phyloP scores from a whole-genome alignment of 2,113 vertebrate species.

The Gymnocephalus cernua region DNA sequence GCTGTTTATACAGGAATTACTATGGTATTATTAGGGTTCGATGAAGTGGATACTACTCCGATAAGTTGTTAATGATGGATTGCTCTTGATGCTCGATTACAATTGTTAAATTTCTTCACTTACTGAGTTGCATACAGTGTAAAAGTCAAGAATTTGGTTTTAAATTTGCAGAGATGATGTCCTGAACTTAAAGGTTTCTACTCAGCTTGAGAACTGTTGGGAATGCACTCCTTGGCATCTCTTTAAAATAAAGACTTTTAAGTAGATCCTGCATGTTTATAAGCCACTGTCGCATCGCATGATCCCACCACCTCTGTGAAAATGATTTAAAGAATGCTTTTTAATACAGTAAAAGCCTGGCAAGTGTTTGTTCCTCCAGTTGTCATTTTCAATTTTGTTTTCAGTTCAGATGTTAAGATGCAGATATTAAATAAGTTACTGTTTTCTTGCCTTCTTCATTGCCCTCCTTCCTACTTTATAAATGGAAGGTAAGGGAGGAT shows the following conservation, averaged over 20 bases:
- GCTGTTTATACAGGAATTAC: neutral
- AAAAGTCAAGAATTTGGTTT: neutral
- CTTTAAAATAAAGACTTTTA: conserved; percentile 50
- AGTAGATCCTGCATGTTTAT: conserved; percentile 75
- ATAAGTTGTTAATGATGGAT: neutral
- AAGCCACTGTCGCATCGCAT: conserved; percentile 69
- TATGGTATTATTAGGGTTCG: neutral
- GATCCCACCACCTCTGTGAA: conserved; percentile 59
- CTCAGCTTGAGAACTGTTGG: neutral
- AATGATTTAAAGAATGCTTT: conserved; percentile 30
- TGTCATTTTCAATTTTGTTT: conserved; percentile 21
- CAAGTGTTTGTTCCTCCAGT: conserved; percentile 44
- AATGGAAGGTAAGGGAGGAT: conserved; percentile 83
- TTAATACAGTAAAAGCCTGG: conserved; percentile 38
- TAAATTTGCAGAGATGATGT: neutral
- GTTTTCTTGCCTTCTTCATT: conserved; percentile 69
- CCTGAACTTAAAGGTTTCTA: conserved; percentile 15
- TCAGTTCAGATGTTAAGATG: conserved; percentile 43
- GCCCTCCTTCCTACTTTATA: conserved; percentile 75
- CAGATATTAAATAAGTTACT: conserved; percentile 68
- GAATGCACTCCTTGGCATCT: conserved; percentile 19
- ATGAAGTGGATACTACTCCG: neutral
- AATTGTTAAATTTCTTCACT: neutral
- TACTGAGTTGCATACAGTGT: neutral
- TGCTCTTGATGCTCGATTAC: neutral